phyloP scores from a whole-genome alignment of 2,797 vertebrate species.

The Myotis planiceps region DNA sequence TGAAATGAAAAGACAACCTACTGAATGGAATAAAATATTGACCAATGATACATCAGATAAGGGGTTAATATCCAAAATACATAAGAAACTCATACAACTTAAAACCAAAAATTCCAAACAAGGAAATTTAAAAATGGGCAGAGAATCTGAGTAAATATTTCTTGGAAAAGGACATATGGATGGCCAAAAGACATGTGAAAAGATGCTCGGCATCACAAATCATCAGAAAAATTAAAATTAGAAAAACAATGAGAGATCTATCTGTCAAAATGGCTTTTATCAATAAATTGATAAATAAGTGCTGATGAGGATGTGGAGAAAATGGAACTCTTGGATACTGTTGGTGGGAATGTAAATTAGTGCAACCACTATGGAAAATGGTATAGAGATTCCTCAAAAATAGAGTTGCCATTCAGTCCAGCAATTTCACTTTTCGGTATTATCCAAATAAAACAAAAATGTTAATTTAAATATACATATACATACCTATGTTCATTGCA shows the following conservation, averaged over 20 bases:
- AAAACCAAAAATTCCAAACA: background rate
- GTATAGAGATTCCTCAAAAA: background rate
- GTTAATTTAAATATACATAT: background rate
- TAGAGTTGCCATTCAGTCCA: background rate
- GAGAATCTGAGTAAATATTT: background rate
- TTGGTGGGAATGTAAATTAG: background rate
- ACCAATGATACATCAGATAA: background rate
- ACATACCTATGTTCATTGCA: background rate
- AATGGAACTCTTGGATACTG: background rate
- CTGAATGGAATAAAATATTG: background rate
- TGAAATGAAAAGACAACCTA: background rate
- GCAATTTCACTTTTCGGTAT: background rate
- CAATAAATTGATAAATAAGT: background rate
- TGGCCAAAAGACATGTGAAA: background rate
- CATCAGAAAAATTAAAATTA: background rate
- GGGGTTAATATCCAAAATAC: background rate
- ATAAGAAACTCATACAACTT: background rate
- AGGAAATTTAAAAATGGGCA: background rate
- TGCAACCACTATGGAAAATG: background rate
- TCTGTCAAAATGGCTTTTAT: background rate
- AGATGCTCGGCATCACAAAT: background rate
- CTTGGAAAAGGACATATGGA: background rate
- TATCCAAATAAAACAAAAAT: background rate
- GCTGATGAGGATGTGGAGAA: background rate
- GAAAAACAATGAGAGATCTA: background rate